These are phyloP conservation scores for Axis porcinus DNA, from an alignment of 2,113 vertebrate species.

Conservation along the genomic window DNA sequence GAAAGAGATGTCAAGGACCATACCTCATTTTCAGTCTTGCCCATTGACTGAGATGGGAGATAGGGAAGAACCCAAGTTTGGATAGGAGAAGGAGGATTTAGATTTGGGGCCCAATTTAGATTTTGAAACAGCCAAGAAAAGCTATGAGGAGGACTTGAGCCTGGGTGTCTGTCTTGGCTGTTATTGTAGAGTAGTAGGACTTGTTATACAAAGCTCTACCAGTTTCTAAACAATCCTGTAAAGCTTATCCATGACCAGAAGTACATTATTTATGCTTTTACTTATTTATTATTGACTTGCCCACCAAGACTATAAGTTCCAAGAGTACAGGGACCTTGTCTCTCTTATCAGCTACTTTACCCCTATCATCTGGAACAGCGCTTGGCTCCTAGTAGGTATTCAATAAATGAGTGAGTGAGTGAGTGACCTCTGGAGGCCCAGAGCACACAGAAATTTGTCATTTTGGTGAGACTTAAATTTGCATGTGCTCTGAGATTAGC, in stretches of 20 bases:
- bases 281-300: not conserved
- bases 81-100: not conserved
- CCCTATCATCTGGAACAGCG: not conserved
- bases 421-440: not conserved
- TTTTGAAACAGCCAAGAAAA: slow-evolving; percentile 18
- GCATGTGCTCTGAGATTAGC: slow-evolving; percentile 60
- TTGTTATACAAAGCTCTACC: not conserved
- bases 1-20: not conserved
- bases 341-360: not conserved
- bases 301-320: not conserved
- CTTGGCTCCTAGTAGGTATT: not conserved
- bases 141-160: not conserved
- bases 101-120: not conserved
- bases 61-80: not conserved
- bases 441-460: not conserved
- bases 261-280: not conserved
- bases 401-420: slow-evolving; percentile 11
- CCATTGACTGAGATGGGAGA: not conserved
- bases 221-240: not conserved
- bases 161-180: not conserved
- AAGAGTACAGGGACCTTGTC: not conserved
- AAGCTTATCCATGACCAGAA: not conserved
- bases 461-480: slow-evolving; percentile 49
- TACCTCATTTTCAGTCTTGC: not conserved
- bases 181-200: not conserved